These are phyloP conservation scores for Bubo bubo DNA, from an alignment of 2,113 vertebrate genomes.

Conservation along the genomic window DNA sequence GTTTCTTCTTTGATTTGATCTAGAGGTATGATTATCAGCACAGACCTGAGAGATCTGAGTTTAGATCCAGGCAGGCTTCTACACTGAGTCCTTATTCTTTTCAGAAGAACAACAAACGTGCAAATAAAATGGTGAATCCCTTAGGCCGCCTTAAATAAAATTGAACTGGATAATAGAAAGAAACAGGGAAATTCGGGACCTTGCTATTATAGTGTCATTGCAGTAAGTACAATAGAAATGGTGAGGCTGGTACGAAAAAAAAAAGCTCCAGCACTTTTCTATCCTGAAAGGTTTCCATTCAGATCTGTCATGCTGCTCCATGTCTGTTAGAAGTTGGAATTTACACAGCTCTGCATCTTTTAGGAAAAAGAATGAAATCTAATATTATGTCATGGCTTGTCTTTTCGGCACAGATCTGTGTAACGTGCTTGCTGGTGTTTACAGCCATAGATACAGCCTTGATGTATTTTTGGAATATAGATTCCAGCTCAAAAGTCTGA, in stretches of 20 bases:
- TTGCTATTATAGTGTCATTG: neutral
- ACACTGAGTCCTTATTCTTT: neutral
- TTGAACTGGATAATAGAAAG: neutral
- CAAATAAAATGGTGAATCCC: neutral
- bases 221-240: neutral
- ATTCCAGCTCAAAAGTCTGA: neutral
- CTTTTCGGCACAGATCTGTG: neutral
- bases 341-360: neutral
- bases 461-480: neutral
- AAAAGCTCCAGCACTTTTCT: neutral
- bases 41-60: neutral
- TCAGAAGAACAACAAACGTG: neutral
- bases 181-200: neutral
- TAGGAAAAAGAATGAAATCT: neutral
- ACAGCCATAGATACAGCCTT: neutral
- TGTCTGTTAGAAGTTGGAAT: neutral
- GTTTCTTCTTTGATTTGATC: neutral
- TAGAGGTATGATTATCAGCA: neutral
- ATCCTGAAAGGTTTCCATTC: neutral
- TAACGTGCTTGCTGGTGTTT: neutral
- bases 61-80: neutral
- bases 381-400: neutral
- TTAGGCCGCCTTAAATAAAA: neutral
- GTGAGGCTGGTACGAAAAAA: neutral
- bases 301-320: neutral